Evolutionary conservation across 2,888 invertebrate genomes (phyloP), one percentile per base, ranked within the genome.

Genomic region (Coremacera marginata): DNA sequence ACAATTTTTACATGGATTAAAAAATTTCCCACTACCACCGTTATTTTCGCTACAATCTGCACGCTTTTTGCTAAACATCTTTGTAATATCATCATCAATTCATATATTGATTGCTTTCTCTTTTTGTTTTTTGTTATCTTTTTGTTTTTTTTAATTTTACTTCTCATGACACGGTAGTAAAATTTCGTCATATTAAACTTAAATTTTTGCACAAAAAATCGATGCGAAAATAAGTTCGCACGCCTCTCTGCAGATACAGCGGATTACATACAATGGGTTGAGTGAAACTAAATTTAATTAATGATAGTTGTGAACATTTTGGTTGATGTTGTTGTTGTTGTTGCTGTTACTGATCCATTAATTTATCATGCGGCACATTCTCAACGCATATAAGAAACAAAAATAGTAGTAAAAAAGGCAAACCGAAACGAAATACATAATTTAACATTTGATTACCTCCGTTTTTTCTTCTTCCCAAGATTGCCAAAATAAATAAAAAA

Each of bases 241-340:
- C 71, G 60, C 52, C 22, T 49, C 44, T 49, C 44, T 44, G 49
- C 62, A 22, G 49, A 62, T 44, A 51, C 19, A 70, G 11, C 44
- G 44, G 16, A 63, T 63, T 63, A 63, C 63, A 63, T 63, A n/a
- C 63, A 63, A 16, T 8, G 16, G 63, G 34, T 71, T 25, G 37
- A 52, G 31, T 67, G 65, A 67, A 74, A 67, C 74, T 52, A 67
- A 63, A 52, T 19, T 31, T 14, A 74, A 74, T 65, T 74, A 74
- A 74, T 74, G 74, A 74, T 37, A 34, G 19, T 37, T 16, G 34
- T 22, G 22, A 71, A 19, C 22, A n/a, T 25, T 60, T 60, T 34
- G 5, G 11, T 51, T 63, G 19, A 4, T 72, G 25, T 25, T 49
- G 34, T 65, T 74, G 74, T 51, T 65, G 65, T 31, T 65, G 65